Base-by-base conservation (phyloP, 2,113 vertebrate species). In the Gnathonemus longibarbis region DNA sequence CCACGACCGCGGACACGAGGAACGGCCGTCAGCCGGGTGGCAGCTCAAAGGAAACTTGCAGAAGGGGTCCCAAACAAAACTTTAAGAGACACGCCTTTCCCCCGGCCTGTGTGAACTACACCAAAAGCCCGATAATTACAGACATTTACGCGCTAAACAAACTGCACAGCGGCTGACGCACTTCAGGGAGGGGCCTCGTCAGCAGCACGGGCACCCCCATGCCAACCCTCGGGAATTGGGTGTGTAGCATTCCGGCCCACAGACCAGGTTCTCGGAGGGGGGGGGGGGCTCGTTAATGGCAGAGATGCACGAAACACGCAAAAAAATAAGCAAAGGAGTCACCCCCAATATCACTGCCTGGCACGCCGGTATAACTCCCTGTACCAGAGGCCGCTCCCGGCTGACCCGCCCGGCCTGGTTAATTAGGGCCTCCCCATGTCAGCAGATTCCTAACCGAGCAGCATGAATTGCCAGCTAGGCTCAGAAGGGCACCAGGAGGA, bases 371-470 rank as follows among this genome's bases (percentile, higher is more conserved):
- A 90, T 84, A 85, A 92, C 92, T 93, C 92, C 89, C 85, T 42
- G 17, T 45, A 50, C 77, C 86, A 66, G 88, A 91, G 53, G 35
- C 89, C 49, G 58, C 74, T 80, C 83, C 31, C 24, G 2, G 46
- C 56, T 91, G 90, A 92, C 90, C 84, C 84, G 87, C 52, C 53
- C 70, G 70, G 45, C 45, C 83, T 90, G 49, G 39, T 74, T 92
- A 90, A 93, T 91, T 90, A 56, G 89, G 92, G 90, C 52, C 84
- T 87, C 90, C 90, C 90, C 91, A 50, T 90, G 90, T 91, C 91
- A 90, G 91, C 87, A 45, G 89, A 90, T 84, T 89, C 74, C 56
- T 74, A 91, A 91, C 89, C 56, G 83, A 46, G 49, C 84, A 89
- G 91, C 90, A 91, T 56, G 87, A 88, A 90, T 77, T 74, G 62